Evolutionary conservation across 2,797 vertebrate genomes (phyloP), one percentile per base, ranked within the genome.

Genomic region (Acomys russatus): DNA sequence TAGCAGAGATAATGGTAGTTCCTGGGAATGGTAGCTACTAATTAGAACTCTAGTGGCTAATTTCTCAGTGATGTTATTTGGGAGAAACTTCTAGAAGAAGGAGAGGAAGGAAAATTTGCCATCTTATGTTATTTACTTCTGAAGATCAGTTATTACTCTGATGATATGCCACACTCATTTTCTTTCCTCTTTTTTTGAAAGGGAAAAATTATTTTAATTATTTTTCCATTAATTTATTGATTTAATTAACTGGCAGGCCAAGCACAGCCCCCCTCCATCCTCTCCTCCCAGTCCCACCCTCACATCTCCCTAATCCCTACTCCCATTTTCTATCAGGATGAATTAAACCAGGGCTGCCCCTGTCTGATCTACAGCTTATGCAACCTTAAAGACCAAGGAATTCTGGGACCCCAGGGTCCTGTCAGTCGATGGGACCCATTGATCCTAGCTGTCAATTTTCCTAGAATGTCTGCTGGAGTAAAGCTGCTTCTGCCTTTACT

Each of bases 311-410:
- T 44, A 44, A 44, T 17, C 56, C 17, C 56, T 17, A 3, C 15
- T 14, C 2, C 56, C 56, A 59, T 68, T 91, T 95, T 95, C 38
- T 44, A n/a, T 71, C 33, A 92, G 88, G 49, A 68, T 49, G 59
- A 94, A 56, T 88, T 25, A 93, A 61, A 20, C n/a, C 20, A 78
- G 22, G 28, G 25, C 63, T 91, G 54, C 4, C 25, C 11, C 17
- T 89, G 38, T 95, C 17, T 79, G 33, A 64, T 71, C 25, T 20
- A 78, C 35, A 79, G 14, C 20, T 51, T 68, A 20, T 59, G 33
- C 1, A 33, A 22, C 59, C 66, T 96, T 93, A 92, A 88, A 82
- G 9, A 22, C 12, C 70, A 84, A 93, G n/a, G 88, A 78, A 88
- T 88, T 20, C 56, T 38, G 54, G 78, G 30, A 77, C 44, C 9